These are phyloP conservation scores for Muricea muricata DNA, from an alignment of 92 coral and sea anemone genomes.

Conservation along the genomic window DNA sequence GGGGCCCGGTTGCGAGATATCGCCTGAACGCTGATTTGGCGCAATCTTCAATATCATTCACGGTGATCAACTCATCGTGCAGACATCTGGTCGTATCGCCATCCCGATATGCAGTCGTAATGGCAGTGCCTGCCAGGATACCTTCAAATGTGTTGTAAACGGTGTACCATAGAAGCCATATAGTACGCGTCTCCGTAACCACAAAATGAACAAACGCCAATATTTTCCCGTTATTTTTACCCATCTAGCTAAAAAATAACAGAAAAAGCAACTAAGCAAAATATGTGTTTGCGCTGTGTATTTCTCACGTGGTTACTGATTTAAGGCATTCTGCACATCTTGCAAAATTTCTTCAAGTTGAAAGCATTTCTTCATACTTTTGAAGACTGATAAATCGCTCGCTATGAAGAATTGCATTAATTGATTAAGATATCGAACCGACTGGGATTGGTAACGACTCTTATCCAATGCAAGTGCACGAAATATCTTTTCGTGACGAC, in stretches of 20 bases:
- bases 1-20: constrained; percentile 3
- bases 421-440: no score
- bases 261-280: no score
- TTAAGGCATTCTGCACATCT: no score
- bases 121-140: not conserved
- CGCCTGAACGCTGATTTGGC: not conserved
- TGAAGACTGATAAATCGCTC: no score
- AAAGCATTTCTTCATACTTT: no score
- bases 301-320: no score
- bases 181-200: constrained; percentile 33
- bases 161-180: constrained; percentile 50
- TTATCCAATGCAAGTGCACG: no score
- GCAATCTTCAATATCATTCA: not conserved
- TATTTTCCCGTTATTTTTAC: not conserved
- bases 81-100: not conserved
- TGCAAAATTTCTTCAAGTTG: no score
- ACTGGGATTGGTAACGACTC: no score
- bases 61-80: not conserved
- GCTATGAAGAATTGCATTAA: no score
- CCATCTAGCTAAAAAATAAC: not conserved
- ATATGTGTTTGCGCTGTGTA: no score
- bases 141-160: constrained; percentile 32
- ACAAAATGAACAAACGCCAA: constrained; percentile 36
- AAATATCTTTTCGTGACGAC: no score
- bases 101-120: not conserved